These are phyloP conservation scores for Brachylomia viminalis DNA, from an alignment of 2,888 invertebrate species.

Conservation along the genomic window DNA sequence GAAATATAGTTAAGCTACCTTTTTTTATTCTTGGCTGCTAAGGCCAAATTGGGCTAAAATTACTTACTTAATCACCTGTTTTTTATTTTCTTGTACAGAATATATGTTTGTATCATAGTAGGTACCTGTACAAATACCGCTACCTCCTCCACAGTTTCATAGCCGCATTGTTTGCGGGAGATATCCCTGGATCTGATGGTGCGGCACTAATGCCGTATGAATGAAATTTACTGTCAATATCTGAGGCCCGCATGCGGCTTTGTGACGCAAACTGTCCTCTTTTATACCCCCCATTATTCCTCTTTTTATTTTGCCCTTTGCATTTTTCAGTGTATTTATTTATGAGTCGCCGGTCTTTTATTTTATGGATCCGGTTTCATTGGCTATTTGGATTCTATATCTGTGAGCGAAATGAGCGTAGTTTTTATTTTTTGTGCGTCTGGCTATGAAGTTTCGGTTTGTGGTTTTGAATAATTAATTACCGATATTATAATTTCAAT, in stretches of 20 bases:
- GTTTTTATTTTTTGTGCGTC: conserved; percentile 46
- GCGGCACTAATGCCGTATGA: conserved; percentile 90
- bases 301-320: conserved; percentile 82
- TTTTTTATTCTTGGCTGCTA: too few relatives aligned
- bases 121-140: too few relatives aligned
- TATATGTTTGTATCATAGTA: too few relatives aligned
- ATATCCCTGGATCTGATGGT: conserved; percentile 89
- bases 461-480: conserved; percentile 21
- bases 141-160: conserved; percentile 61
- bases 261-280: conserved; percentile 89
- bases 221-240: conserved; percentile 91
- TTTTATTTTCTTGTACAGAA: background rate
- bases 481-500: background rate
- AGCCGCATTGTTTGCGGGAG: conserved; percentile 75
- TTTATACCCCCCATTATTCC: conserved; percentile 87
- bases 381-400: conserved; percentile 67
- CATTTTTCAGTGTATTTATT: conserved; percentile 84
- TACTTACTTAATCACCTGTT: background rate
- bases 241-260: conserved; percentile 90
- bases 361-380: conserved; percentile 74
- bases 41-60: too few relatives aligned
- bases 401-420: conserved; percentile 50
- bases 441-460: conserved; percentile 20
- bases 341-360: conserved; percentile 74
- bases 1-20: background rate